Percentiles rank a stretch among this genome's conserved stretches.
Conservation (phyloP, 2,888 invertebrate genomes). For the Leistus spinibarbis region DNA sequence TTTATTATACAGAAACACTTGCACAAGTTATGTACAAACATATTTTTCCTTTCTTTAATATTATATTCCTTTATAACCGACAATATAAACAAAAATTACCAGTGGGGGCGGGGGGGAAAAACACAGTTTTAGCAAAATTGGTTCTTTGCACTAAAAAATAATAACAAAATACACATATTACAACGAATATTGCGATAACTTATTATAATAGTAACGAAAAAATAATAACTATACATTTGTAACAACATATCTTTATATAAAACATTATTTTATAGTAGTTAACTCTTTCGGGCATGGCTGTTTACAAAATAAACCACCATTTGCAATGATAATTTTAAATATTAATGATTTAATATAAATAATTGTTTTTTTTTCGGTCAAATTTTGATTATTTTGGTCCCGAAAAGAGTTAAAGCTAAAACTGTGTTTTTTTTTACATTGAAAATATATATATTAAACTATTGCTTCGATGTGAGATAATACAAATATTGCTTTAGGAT, state of each 20-base stretch:
- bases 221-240: conserved; percentile 1
- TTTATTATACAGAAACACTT: conserved; percentile 38
- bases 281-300: too few relatives aligned
- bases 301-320: too few relatives aligned
- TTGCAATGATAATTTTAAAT: too few relatives aligned
- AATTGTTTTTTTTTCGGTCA: too few relatives aligned
- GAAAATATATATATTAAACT: conserved; percentile 4
- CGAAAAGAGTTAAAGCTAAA: conserved; percentile 7
- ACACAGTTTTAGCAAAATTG: conserved; percentile 28
- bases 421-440: conserved; percentile 20
- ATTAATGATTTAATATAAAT: too few relatives aligned
- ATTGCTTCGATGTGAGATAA: conserved; percentile 14
- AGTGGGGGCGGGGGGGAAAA: too few relatives aligned
- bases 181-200: conserved; percentile 12
- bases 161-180: conserved; percentile 28
- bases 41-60: conserved; percentile 16
- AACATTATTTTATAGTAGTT: not conserved
- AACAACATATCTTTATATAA: not conserved
- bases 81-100: conserved; percentile 23
- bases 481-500: conserved; percentile 31
- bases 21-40: conserved; percentile 39
- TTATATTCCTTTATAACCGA: conserved; percentile 36
- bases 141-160: conserved; percentile 6
- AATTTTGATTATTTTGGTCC: too few relatives aligned
- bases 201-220: not conserved